Conservation (phyloP, 2,888 invertebrate genomes). For the Trachelus iudaicus region DNA sequence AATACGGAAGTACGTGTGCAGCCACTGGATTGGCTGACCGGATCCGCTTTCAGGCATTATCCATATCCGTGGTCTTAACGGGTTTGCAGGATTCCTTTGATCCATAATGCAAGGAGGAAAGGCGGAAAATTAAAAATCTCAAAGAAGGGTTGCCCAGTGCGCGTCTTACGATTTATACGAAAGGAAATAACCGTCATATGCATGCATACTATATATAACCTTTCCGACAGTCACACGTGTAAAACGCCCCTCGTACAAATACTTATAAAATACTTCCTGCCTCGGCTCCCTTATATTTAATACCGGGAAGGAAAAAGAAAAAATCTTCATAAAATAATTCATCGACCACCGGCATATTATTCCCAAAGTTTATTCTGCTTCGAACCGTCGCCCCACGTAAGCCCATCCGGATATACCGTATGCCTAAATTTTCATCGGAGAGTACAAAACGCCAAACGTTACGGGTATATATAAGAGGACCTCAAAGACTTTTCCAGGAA, state of each 20-base stretch:
- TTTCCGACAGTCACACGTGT: too few relatives aligned
- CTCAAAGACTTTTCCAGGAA: background rate
- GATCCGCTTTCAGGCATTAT: background rate
- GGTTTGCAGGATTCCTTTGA: background rate
- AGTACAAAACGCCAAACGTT: background rate
- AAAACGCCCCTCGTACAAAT: background rate
- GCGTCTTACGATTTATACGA: background rate
- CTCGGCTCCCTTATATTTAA: background rate
- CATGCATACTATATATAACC: too few relatives aligned
- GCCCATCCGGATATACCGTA: background rate
- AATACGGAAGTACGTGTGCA: background rate
- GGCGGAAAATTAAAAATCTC: background rate
- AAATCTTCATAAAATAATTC: background rate
- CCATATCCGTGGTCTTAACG: background rate
- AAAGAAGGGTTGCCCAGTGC: background rate
- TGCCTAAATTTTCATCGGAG: background rate
- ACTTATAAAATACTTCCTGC: background rate
- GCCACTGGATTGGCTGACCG: background rate
- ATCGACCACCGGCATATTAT: background rate
- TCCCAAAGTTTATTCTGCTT: background rate
- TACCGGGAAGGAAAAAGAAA: background rate
- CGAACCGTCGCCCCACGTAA: background rate
- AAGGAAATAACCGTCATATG: background rate
- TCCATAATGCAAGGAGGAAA: background rate
- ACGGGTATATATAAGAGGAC: background rate